Base-by-base conservation (phyloP, 2,888 invertebrate species). In the Linnaemya vulpina region DNA sequence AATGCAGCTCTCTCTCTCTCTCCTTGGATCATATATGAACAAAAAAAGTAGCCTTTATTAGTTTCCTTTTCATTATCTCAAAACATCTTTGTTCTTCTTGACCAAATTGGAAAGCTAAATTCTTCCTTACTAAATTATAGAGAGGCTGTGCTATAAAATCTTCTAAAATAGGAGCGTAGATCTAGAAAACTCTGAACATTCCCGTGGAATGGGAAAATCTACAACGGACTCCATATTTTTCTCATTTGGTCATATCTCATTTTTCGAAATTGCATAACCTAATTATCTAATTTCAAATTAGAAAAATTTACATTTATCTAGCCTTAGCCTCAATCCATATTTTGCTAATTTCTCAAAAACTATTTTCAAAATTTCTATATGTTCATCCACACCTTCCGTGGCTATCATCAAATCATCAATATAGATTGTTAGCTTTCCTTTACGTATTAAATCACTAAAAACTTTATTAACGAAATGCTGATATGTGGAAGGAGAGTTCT, bases 401-500 rank as follows among this genome's bases (percentile, higher is more conserved):
- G 87, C 83, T 25, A 86, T 30, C 75, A 85, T 58, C n/a, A 85
- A 71, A n/a, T n/a, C n/a, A n/a, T n/a, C n/a, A 85, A 71, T 76
- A 60, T 87, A 86, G 13, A 84, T 70, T 22, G 53, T 25, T 9
- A 62, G 10, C 17, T 62, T 76, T n/a, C 60, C 68, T 13, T 55
- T 60, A 4, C 49, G 43, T 20, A 81, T 51, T 3, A 86, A 22
- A 70, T 80, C 68, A 63, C 60, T 60, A 74, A 86, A 81, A 25
- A 76, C 51, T 25, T 75, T 22, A 63, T 55, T 84, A 15, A 86
- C 58, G 35, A 60, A 84, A 8, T 82, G 65, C n/a, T 84, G 84
- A 71, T 83, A 86, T 11, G 68, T 60, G 11, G 76, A 63, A 3
- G 86, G 78, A 0, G 80, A 53, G 53, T 86, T 86, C 25, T 30